These are phyloP conservation scores for Cryptus armator DNA, from an alignment of 2,888 invertebrate genomes.

Conservation along the genomic window DNA sequence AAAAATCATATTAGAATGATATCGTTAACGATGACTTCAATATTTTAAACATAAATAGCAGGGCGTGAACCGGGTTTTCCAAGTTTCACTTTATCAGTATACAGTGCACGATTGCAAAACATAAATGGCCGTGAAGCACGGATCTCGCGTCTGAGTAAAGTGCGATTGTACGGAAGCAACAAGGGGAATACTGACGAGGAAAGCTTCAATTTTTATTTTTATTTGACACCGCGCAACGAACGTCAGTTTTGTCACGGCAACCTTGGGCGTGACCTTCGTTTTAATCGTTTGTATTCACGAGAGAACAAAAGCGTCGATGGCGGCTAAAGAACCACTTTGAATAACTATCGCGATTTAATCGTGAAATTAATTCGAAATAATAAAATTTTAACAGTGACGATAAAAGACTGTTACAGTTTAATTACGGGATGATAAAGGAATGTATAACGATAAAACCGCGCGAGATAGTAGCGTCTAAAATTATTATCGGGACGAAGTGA, in stretches of 20 bases:
- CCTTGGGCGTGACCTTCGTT: neutral
- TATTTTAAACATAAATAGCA: neutral
- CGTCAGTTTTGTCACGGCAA: neutral
- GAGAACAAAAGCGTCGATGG: neutral
- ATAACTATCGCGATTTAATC: neutral
- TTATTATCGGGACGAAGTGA: constrained; percentile 14
- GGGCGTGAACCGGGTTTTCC: constrained; percentile 48
- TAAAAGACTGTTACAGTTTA: constrained; percentile 2
- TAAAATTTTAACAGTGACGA: neutral
- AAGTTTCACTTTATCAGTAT: constrained; percentile 41
- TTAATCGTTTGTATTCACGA: neutral
- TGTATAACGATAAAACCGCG: neutral
- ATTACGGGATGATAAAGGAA: neutral
- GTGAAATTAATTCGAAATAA: neutral
- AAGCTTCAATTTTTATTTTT: neutral
- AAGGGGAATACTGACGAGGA: neutral
- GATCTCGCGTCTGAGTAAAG: neutral
- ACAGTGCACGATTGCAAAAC: constrained; percentile 25
- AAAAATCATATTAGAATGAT: neutral
- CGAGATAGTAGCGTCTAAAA: neutral
- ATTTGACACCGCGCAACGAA: neutral
- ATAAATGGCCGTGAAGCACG: neutral
- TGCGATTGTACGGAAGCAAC: neutral
- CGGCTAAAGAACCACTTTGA: neutral
- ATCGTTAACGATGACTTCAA: neutral